Base-by-base conservation (phyloP, 2,888 invertebrate species). In the Agonopterix subpropinquella region DNA sequence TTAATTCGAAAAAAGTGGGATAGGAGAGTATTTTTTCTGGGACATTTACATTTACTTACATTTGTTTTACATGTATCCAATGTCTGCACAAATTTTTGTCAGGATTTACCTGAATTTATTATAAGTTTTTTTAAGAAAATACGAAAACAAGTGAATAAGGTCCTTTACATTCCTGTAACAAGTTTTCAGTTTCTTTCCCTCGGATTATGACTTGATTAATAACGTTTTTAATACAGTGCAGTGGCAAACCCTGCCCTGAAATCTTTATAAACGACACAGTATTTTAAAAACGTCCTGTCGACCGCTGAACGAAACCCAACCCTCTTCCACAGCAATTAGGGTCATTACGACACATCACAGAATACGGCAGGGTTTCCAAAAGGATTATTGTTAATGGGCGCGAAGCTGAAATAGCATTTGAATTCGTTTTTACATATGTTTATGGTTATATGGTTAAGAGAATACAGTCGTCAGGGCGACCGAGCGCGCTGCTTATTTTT, bases 311-410 rank as follows among this genome's bases (percentile, higher is more conserved):
- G 45, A 74, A 63, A 64, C 28, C 64, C 59, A 70, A 75, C 79
- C 67, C 54, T 77, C 59, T 52, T 39, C 10, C 48, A 11, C 39
- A n/a, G 9, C 1, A 0, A 42, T 36, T 62, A 58, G 50, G 63
- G 64, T 65, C 53, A 47, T 47, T 52, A 53, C 54, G 52, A 56
- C 56, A 54, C 36, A n/a, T 45, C 36, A 2, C n/a, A 11, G 36
- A 53, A 54, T 53, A 54, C 63, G 58, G 62, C 59, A 51, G 51
- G 62, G 61, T 68, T 73, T 75, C 69, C 73, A 42, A 76, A 77
- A 77, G 77, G 84, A 84, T 84, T 82, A 83, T 73, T 70, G 72
- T 77, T 76, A 82, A 80, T 77, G 73, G 69, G 57, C 65, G 47
- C 56, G 61, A 60, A 64, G 70, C 71, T 76, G 70, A 71, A 70